Conservation (phyloP, 2,888 invertebrate species). For the Euplexia lucipara region DNA sequence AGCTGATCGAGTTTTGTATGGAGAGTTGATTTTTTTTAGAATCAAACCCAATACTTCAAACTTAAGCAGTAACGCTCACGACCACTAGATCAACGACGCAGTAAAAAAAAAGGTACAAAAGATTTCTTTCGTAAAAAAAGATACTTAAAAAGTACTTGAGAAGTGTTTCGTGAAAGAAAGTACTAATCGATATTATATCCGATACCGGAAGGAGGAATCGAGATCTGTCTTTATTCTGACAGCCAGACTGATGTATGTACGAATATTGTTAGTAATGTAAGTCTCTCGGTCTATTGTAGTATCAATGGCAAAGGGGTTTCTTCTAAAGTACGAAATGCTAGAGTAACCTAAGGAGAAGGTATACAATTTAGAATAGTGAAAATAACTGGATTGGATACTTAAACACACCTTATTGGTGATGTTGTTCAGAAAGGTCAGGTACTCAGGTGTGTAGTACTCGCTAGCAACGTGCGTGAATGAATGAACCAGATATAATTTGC, state of each 20-base stretch:
- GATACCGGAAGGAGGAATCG: slow-evolving; percentile 17
- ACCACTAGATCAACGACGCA: no score
- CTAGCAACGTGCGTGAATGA: no score
- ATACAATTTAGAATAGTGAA: background rate
- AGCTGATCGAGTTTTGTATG: no score
- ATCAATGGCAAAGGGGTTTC: background rate
- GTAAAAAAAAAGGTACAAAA: background rate
- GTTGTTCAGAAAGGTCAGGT: no score
- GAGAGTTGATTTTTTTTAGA: no score
- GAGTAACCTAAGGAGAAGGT: background rate
- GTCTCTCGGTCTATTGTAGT: slow-evolving; percentile 15
- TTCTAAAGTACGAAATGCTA: background rate
- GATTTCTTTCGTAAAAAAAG: background rate
- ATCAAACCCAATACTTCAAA: no score
- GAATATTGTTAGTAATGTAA: background rate
- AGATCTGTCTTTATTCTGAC: slow-evolving; percentile 28
- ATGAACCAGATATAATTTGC: no score
- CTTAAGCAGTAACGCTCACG: no score
- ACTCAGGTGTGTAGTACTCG: no score
- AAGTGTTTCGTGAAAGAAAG: slow-evolving; percentile 16
- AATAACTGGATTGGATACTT: background rate
- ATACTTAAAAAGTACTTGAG: slow-evolving; percentile 4
- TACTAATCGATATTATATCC: slow-evolving; percentile 34
- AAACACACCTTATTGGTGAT: no score
- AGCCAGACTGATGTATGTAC: slow-evolving; percentile 22